phyloP scores from a whole-genome alignment of 2,797 vertebrate species.

The Coilia nasus region DNA sequence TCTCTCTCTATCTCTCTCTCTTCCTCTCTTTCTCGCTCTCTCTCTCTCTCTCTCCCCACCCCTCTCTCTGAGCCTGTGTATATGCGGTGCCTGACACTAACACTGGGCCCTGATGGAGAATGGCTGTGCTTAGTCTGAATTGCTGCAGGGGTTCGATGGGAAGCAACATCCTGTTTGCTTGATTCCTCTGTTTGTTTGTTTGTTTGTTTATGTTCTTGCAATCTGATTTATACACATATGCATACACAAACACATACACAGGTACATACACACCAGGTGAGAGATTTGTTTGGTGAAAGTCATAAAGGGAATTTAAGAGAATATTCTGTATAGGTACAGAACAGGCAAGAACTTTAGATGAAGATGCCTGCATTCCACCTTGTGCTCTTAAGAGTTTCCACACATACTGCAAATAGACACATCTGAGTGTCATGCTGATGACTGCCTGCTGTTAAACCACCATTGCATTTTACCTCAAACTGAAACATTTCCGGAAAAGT shows the following conservation, averaged over 20 bases:
- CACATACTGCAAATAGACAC: background rate
- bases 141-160: slow-evolving; percentile 79
- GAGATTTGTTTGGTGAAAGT: background rate
- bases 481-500: background rate
- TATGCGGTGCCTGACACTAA: slow-evolving; percentile 86
- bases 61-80: slow-evolving; percentile 81
- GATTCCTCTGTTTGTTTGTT: slow-evolving; percentile 55
- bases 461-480: background rate
- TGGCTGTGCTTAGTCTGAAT: slow-evolving; percentile 87
- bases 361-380: background rate
- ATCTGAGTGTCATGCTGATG: background rate
- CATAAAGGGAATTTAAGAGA: background rate
- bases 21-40: background rate
- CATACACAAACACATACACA: background rate
- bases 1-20: slow-evolving; percentile 61
- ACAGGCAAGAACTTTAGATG: background rate
- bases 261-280: background rate
- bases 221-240: background rate
- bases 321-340: background rate
- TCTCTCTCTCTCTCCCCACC: slow-evolving; percentile 62
- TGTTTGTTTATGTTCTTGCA: slow-evolving; percentile 18
- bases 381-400: background rate
- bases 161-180: slow-evolving; percentile 69
- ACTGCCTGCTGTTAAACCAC: background rate
- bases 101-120: slow-evolving; percentile 89